Evolutionary conservation across 1,140 invertebrate genomes (phyloP).

Genomic region (Cotesia chilonis): DNA sequence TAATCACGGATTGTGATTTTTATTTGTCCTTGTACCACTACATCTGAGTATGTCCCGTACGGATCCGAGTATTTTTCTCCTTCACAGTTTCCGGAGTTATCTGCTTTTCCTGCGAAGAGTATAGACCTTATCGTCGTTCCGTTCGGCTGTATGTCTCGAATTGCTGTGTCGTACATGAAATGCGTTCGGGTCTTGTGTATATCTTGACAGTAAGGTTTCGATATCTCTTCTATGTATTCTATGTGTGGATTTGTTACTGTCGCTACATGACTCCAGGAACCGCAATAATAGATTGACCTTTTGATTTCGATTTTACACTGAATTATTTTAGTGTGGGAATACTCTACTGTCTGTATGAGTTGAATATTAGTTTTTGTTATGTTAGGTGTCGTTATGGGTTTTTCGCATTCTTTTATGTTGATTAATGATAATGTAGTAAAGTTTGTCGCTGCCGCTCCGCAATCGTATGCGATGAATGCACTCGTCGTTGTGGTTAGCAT

Average conservation of each 20-base stretch:
- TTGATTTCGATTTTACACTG: conserved; percentile 32
- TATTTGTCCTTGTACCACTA: conserved; percentile 23
- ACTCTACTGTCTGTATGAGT: conserved; percentile 30
- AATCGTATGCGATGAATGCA: conserved; percentile 19
- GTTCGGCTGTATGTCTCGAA: neutral
- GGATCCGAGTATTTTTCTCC: conserved; percentile 19
- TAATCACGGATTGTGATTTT: conserved; percentile 29
- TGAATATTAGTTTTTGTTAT: conserved; percentile 3
- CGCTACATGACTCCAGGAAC: conserved; percentile 19
- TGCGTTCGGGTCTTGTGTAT: neutral
- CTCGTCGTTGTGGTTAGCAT: too few relatives aligned
- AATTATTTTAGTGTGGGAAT: neutral
- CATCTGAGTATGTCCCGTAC: conserved; percentile 24
- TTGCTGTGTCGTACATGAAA: neutral
- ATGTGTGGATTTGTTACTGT: conserved; percentile 6
- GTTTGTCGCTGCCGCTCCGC: neutral
- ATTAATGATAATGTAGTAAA: conserved; percentile 17
- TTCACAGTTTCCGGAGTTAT: conserved; percentile 5
- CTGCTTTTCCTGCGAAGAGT: conserved; percentile 13
- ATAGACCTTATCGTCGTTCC: neutral
- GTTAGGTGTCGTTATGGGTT: neutral
- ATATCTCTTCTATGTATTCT: conserved; percentile 24
- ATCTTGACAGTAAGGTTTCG: conserved; percentile 5
- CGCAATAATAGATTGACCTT: conserved; percentile 27
- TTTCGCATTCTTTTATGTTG: conserved; percentile 22